Percentiles rank a stretch among this genome's conserved stretches.
phyloP scores from a whole-genome alignment of 2,888 invertebrate genomes.

The Xestia xanthographa region DNA sequence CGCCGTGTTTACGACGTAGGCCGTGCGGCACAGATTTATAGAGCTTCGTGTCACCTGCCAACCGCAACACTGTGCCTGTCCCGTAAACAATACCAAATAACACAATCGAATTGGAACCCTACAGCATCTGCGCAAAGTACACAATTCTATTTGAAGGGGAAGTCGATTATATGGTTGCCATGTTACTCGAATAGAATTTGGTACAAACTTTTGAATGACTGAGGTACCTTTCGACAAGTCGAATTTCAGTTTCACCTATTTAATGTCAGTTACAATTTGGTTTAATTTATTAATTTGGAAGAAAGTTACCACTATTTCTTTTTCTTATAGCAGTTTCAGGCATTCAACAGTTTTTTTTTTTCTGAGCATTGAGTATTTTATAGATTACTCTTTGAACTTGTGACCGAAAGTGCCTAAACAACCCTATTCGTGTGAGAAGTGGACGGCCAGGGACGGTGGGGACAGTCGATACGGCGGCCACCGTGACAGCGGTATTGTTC shows the following conservation, averaged over 20 bases:
- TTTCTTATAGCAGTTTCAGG: background rate
- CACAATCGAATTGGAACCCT: conserved; percentile 69
- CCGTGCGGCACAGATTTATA: conserved; percentile 83
- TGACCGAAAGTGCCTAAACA: conserved; percentile 19
- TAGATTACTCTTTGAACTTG: background rate
- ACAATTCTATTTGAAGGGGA: conserved; percentile 52
- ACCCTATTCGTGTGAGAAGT: conserved; percentile 74
- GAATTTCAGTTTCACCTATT: conserved; percentile 12
- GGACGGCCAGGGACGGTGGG: conserved; percentile 75
- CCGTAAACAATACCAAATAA: conserved; percentile 71
- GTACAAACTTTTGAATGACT: conserved; percentile 21
- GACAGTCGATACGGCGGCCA: conserved; percentile 82
- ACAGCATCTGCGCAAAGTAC: conserved; percentile 66
- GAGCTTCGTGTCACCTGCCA: conserved; percentile 86
- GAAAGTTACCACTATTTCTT: background rate
- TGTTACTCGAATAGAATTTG: conserved; percentile 34
- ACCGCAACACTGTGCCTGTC: conserved; percentile 82
- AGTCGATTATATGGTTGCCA: conserved; percentile 55
- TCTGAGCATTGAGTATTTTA: background rate
- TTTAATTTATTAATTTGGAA: background rate
- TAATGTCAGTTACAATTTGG: background rate
- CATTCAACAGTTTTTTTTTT: background rate
- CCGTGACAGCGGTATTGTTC: conserved; percentile 87
- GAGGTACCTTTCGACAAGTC: background rate
- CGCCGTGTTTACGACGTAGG: conserved; percentile 80